A percentile compares a stretch with the other conserved stretches of the same genome.
Conservation (phyloP, 2,113 vertebrate species). For the Lepus europaeus region DNA sequence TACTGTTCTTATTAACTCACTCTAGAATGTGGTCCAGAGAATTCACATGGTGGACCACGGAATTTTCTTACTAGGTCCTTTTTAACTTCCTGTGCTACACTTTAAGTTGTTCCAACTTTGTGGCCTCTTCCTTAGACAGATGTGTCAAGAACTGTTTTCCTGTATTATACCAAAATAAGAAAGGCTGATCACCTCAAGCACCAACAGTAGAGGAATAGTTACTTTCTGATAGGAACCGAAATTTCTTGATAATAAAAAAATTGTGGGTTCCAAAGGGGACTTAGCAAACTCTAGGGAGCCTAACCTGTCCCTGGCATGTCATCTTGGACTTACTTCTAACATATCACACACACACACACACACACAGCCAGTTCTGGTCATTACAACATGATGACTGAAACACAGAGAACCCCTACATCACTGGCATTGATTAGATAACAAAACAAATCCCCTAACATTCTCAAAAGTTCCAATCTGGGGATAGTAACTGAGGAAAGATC, state of each 20-base stretch:
- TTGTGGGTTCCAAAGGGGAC: slow-evolving; percentile 30
- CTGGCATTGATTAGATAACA: neutral
- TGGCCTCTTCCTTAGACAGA: neutral
- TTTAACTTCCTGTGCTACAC: neutral
- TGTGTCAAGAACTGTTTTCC: neutral
- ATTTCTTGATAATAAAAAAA: slow-evolving; percentile 44
- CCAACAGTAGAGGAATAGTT: neutral
- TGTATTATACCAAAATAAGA: slow-evolving; percentile 17
- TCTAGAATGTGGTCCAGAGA: neutral
- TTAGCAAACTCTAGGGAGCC: slow-evolving; percentile 4
- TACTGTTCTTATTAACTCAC: neutral
- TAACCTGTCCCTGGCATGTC: neutral
- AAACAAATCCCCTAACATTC: slow-evolving; percentile 25
- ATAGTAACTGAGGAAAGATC: slow-evolving; percentile 38
- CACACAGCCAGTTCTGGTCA: neutral
- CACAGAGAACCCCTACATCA: neutral
- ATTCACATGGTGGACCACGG: neutral
- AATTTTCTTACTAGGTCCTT: neutral
- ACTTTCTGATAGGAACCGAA: neutral
- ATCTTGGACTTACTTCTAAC: neutral
- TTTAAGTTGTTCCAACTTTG: neutral
- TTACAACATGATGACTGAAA: neutral
- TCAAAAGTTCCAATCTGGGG: slow-evolving; percentile 33
- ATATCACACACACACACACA: neutral
- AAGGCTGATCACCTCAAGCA: neutral